Base-by-base conservation (phyloP, 2,888 invertebrate species). In the Allygus modestus region DNA sequence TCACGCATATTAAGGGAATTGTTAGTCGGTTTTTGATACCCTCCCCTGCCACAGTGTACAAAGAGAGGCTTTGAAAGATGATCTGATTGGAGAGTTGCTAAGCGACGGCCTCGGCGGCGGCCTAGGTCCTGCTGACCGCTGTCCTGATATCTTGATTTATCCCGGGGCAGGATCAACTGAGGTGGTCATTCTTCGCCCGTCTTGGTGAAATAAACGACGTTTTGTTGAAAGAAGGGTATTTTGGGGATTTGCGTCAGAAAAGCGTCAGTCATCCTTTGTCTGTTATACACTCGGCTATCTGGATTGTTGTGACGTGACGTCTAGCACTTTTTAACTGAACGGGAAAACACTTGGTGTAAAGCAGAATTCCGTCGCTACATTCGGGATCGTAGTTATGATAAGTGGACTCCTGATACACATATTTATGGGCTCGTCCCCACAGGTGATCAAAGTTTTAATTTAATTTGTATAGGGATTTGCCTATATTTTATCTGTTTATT, bases 51-150 rank as follows among this genome's bases (percentile, higher is more conserved):
- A 0, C 71, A 1, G 71, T 71, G 37, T 43, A 77, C 77, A 77
- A 77, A 77, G 77, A 77, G 77, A 77, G 31, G 77, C 77, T 77
- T 77, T 77, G 77, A 77, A 77, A 77, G 77, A 77, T 77, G 77
- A 77, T 77, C 77, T 51, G 77, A 77, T 77, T 75, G 77, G 11
- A 1, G 51, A 0, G 77, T 77, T 77, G 77, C 77, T 28, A 77
- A 51, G 77, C 37, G 23, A 77, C 77, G 46, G 43, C 37, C 54
- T 54, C 31, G 28, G 73, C 73, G 11, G 73, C 17, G 37, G 73
- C 41, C 73, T 41, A 41, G 73, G 73, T 41, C 28, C n/a, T 9
- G 28, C 43, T 77, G 77, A 77, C 77, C 77, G 77, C 77, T 23
- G 37, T 12, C 12, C 77, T 43, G 77, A 43, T 77, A 51, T 77